These are phyloP conservation scores for Bibio marci DNA, from an alignment of 2,888 invertebrate genomes.

Conservation along the genomic window DNA sequence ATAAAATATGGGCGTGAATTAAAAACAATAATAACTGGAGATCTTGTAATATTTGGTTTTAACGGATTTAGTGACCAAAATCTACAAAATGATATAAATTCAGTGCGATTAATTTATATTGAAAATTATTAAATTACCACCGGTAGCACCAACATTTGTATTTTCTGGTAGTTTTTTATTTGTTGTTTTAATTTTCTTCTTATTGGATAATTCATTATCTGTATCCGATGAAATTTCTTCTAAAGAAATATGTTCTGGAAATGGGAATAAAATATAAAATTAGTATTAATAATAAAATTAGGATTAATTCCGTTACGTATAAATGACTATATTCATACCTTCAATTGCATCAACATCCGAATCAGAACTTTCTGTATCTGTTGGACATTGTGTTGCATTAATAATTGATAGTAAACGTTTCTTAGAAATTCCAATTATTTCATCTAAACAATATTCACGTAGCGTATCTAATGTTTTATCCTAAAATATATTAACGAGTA, in stretches of 20 bases:
- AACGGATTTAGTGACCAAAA: neutral
- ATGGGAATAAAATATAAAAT: neutral
- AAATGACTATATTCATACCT: neutral
- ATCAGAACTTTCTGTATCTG: constrained; percentile 28
- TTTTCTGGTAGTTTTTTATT: constrained; percentile 1
- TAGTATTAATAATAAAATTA: too few relatives aligned
- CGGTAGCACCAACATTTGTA: neutral
- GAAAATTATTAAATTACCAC: neutral
- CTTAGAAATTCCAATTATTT: constrained; percentile 41
- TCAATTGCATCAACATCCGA: constrained; percentile 23
- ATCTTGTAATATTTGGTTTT: neutral
- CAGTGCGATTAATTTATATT: neutral
- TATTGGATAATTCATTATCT: constrained; percentile 16
- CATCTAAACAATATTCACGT: constrained; percentile 40
- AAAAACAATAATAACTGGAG: neutral
- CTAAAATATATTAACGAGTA: constrained; percentile 11
- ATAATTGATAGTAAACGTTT: constrained; percentile 39
- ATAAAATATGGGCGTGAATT: constrained; percentile 17
- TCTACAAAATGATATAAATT: neutral
- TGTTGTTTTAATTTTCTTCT: constrained; percentile 1
- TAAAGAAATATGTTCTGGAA: constrained; percentile 38
- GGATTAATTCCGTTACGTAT: too few relatives aligned
- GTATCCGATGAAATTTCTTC: constrained; percentile 40
- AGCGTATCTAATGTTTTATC: constrained; percentile 30
- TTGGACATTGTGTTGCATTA: constrained; percentile 23